Evolutionary conservation across 2,113 vertebrate genomes (phyloP).

Genomic region (Oreochromis aureus): DNA sequence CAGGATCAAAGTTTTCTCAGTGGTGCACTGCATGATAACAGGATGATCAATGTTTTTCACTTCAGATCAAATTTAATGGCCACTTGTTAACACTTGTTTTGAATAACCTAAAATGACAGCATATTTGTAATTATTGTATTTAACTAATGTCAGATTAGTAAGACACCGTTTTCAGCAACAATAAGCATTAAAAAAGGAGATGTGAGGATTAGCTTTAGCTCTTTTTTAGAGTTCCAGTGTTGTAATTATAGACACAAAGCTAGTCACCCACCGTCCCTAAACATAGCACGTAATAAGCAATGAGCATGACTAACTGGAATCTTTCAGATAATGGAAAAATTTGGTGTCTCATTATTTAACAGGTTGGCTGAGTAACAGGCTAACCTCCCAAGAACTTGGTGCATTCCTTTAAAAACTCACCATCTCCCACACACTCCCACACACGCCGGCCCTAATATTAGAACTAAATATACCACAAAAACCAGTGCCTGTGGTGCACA

Average conservation of each 20-base stretch:
- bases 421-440: conserved; percentile 36
- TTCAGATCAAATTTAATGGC: not conserved
- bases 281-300: not conserved
- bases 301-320: not conserved
- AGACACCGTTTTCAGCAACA: not conserved
- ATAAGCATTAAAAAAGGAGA: not conserved
- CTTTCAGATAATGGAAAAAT: not conserved
- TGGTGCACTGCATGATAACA: not conserved
- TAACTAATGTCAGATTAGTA: not conserved
- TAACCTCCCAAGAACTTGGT: conserved; percentile 17
- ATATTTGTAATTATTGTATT: not conserved
- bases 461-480: conserved; percentile 22
- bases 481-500: not conserved
- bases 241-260: not conserved
- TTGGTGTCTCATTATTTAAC: conserved; percentile 20
- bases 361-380: conserved; percentile 4
- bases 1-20: not conserved
- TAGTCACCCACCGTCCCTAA: not conserved
- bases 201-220: not conserved
- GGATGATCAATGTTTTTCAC: not conserved
- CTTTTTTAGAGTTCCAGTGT: not conserved
- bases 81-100: not conserved
- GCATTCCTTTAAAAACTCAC: conserved; percentile 34
- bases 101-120: not conserved
- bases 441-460: conserved; percentile 1